phyloP scores from a whole-genome alignment of 2,888 invertebrate species.

The Gnatocerus cornutus region DNA sequence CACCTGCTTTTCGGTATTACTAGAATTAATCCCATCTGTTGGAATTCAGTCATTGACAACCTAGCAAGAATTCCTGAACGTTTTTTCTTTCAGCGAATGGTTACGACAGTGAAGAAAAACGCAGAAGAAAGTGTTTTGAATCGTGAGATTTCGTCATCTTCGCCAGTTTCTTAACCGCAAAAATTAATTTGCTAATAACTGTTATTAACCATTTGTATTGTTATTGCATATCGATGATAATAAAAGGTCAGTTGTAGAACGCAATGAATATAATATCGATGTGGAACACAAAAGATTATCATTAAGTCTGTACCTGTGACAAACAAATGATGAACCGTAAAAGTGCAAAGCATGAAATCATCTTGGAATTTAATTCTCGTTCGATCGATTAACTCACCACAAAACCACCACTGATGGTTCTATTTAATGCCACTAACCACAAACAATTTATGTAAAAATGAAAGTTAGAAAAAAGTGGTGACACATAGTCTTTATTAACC shows the following conservation, averaged over 20 bases:
- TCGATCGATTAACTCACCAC: conserved; percentile 49
- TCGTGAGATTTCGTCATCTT: conserved; percentile 30
- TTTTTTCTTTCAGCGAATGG: conserved; percentile 16
- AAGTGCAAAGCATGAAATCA: conserved; percentile 45
- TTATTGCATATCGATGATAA: conserved; percentile 39
- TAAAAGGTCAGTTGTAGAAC: conserved; percentile 33
- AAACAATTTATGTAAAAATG: conserved; percentile 40
- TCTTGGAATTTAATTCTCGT: conserved; percentile 47
- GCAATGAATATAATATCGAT: conserved; percentile 40
- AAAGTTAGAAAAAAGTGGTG: conserved; percentile 24
- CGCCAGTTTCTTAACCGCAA: conserved; percentile 34
- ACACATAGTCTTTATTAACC: conserved; percentile 39
- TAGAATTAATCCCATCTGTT: conserved; percentile 21
- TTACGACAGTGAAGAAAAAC: conserved; percentile 24
- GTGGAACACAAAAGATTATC: conserved; percentile 37
- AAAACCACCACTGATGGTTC: conserved; percentile 46
- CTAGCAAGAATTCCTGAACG: conserved; percentile 22
- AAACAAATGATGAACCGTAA: conserved; percentile 43
- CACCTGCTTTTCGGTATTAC: conserved; percentile 20
- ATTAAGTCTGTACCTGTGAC: conserved; percentile 28
- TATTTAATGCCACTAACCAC: conserved; percentile 46
- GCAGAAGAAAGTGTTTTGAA: conserved; percentile 33
- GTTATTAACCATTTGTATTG: conserved; percentile 42
- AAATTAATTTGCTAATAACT: conserved; percentile 46
- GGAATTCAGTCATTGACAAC: conserved; percentile 20